Percentiles rank a stretch among this genome's conserved stretches.
Evolutionary conservation across 2,888 invertebrate genomes (phyloP).

Genomic region (Hirtodrosophila histrioides): DNA sequence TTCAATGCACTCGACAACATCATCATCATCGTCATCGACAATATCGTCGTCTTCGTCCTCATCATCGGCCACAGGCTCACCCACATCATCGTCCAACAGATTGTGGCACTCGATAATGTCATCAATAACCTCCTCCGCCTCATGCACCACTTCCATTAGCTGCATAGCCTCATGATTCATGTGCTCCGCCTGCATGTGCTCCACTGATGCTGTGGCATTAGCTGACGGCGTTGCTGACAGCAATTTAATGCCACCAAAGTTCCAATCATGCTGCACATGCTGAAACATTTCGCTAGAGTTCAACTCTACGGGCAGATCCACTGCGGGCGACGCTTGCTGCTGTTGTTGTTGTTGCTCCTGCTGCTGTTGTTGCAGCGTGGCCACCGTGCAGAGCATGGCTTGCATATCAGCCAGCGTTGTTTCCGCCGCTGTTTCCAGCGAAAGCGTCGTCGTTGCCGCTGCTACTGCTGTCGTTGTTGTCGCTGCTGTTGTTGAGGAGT

Average conservation of each 20-base stretch:
- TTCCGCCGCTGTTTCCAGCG: conserved; percentile 44
- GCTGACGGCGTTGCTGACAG: conserved; percentile 34
- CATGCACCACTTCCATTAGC: conserved; percentile 63
- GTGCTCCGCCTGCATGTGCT: conserved; percentile 48
- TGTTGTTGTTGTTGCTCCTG: conserved; percentile 39
- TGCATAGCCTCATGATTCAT: conserved; percentile 62
- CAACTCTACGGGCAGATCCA: conserved; percentile 53
- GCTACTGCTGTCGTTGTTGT: conserved; percentile 41
- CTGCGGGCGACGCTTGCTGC: conserved; percentile 34
- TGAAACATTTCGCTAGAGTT: conserved; percentile 81
- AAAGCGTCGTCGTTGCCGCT: conserved; percentile 33
- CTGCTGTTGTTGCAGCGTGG: conserved; percentile 49
- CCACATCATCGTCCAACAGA: conserved; percentile 46
- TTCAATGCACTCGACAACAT: conserved; percentile 68
- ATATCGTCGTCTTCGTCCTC: conserved; percentile 57
- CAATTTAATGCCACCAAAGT: conserved; percentile 81
- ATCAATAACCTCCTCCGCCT: conserved; percentile 59
- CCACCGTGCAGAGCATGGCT: conserved; percentile 68
- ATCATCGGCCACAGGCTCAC: conserved; percentile 50
- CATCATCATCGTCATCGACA: conserved; percentile 62
- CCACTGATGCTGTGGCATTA: conserved; percentile 26
- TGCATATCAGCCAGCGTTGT: conserved; percentile 63
- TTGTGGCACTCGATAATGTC: conserved; percentile 64
- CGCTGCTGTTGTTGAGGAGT: conserved; percentile 55
- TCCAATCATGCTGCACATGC: conserved; percentile 84